These are phyloP conservation scores for Pachyuromys duprasi DNA, from an alignment of 2,797 vertebrate genomes.

Conservation along the genomic window DNA sequence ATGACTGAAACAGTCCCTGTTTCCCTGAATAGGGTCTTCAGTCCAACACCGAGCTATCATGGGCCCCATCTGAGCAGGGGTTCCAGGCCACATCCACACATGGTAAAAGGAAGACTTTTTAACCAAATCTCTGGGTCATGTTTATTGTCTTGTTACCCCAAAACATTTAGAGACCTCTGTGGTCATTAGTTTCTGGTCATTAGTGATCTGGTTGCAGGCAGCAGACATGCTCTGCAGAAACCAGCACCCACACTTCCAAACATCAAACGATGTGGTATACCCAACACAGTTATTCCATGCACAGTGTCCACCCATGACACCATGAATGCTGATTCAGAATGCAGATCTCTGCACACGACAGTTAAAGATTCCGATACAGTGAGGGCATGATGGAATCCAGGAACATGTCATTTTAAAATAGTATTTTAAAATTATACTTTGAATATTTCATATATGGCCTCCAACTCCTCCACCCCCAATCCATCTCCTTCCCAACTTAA, in stretches of 20 bases:
- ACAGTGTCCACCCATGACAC: neutral
- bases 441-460: neutral
- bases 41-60: too few relatives aligned
- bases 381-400: neutral
- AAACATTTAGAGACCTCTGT: conserved; percentile 5
- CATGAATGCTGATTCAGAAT: neutral
- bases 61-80: too few relatives aligned
- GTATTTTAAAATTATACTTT: neutral
- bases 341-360: neutral
- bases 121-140: neutral
- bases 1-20: too few relatives aligned
- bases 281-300: neutral
- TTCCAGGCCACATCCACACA: too few relatives aligned
- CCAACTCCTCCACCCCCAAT: neutral
- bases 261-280: neutral
- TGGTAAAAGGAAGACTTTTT: conserved; percentile 9
- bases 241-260: neutral
- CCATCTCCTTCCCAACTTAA: neutral
- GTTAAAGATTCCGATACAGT: neutral
- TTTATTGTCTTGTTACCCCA: neutral
- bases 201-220: neutral
- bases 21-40: too few relatives aligned
- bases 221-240: neutral
- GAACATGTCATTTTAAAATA: neutral
- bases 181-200: neutral